Base-by-base conservation (phyloP, 2,113 vertebrate species). In the Saguinus imperator region DNA sequence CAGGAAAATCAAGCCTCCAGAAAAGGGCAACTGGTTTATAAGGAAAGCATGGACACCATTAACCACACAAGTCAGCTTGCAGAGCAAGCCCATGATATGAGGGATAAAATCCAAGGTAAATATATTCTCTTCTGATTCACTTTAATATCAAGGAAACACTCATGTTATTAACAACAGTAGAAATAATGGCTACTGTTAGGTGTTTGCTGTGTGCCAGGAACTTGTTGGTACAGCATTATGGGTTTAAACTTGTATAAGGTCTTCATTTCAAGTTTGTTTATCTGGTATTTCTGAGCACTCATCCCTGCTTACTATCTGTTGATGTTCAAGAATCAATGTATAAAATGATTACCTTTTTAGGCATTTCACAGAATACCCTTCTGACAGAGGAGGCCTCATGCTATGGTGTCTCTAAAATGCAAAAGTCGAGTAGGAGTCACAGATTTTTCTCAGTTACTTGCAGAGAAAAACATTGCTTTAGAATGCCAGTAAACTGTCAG, bases 81-180 rank as follows among this genome's bases (percentile, higher is more conserved):
- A 87, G 98, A 98, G 87, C 98, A 99, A 94, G 98, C 99, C 96
- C 97, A 96, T 13, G 94, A 98, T 17, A 99, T 99, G 96, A 99
- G 98, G 82, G 97, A 98, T 29, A 98, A 98, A 84, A 99, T 99
- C 76, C 99, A 99, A 99, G 99, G 99, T 99, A 99, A 98, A 97
- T 13, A 76, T 32, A 81, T 87, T 92, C 57, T 68, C 85, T 82
- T 85, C 77, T 97, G 82, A 25, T 94, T 96, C 94, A 93, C 72
- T 40, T 97, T 84, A 66, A 35, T 82, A 81, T 92, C 89, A 95
- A 95, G 55, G 73, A 95, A 29, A 72, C 86, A 20, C 6, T 81
- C 5, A 16, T 12, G 25, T 80, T 90, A 57, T 91, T 66, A 87
- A 85, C 58, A 43, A 27, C 45, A 80, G 20, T n/a, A 14, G 43